Percentiles rank a stretch among this genome's conserved stretches.
These are phyloP conservation scores for Carabus problematicus DNA, from an alignment of 2,888 invertebrate genomes.

Conservation along the genomic window DNA sequence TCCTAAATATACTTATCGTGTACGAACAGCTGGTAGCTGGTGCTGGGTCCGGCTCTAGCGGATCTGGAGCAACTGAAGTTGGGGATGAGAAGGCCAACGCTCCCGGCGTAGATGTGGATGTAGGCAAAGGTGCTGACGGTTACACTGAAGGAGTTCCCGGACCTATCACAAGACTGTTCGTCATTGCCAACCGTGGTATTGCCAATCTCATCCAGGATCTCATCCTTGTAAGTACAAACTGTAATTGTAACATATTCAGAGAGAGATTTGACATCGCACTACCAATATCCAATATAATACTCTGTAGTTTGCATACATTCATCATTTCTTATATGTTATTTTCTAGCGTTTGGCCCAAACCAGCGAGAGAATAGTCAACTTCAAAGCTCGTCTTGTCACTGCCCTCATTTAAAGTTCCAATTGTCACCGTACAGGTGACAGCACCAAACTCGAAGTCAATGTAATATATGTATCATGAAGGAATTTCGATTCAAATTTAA, in stretches of 20 bases:
- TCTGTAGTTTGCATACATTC: not conserved
- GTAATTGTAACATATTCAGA: constrained; percentile 3
- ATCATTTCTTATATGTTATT: constrained; percentile 42
- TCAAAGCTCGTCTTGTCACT: constrained; percentile 90
- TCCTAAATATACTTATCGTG: not conserved
- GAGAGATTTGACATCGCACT: too few relatives aligned
- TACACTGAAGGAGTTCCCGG: constrained; percentile 86
- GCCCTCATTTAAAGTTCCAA: constrained; percentile 77
- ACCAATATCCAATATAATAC: too few relatives aligned
- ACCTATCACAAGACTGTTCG: constrained; percentile 84
- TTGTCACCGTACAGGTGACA: not conserved
- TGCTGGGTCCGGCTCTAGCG: constrained; percentile 75
- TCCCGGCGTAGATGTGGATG: constrained; percentile 63
- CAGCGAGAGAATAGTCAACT: constrained; percentile 91
- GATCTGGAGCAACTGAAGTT: constrained; percentile 72
- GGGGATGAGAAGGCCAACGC: constrained; percentile 65
- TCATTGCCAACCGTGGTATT: constrained; percentile 85
- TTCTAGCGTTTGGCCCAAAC: constrained; percentile 82
- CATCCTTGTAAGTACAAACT: constrained; percentile 71
- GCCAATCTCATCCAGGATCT: constrained; percentile 88
- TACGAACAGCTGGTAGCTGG: constrained; percentile 78
- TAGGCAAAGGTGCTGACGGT: constrained; percentile 69
- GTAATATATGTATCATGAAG: constrained; percentile 32
- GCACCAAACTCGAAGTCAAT: not conserved
- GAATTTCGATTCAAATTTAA: constrained; percentile 20